Evolutionary conservation across 1,140 invertebrate species (phyloP).

Genomic region (Cotesia glomerata): DNA sequence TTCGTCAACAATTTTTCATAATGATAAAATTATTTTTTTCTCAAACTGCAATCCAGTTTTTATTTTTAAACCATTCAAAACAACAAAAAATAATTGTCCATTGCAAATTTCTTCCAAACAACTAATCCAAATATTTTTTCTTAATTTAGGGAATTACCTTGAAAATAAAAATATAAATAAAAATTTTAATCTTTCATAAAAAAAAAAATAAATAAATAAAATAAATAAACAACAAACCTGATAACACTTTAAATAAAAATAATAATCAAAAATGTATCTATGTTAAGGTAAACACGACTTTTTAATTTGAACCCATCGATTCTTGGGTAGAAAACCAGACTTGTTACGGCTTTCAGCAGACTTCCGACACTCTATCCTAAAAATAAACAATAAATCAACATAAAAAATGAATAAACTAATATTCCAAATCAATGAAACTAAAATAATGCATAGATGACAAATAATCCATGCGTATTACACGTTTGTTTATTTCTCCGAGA

Average conservation of each 20-base stretch:
- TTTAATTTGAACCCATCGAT: slow-evolving; percentile 53
- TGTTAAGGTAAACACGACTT: slow-evolving; percentile 48
- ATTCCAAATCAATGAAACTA: no score
- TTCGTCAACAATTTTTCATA: no score
- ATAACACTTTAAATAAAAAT: slow-evolving; percentile 51
- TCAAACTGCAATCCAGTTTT: no score
- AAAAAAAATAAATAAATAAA: not conserved
- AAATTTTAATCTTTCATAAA: no score
- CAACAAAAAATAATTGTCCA: no score
- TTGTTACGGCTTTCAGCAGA: slow-evolving; percentile 46
- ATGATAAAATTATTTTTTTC: no score
- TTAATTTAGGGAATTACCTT: no score
- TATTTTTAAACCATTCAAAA: no score
- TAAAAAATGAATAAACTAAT: slow-evolving; percentile 22
- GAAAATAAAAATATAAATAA: no score
- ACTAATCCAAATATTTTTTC: no score
- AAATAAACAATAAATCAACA: slow-evolving; percentile 2
- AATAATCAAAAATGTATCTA: slow-evolving; percentile 45
- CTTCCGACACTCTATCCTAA: slow-evolving; percentile 40
- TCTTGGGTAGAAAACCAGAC: slow-evolving; percentile 48
- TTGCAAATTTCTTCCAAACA: no score
- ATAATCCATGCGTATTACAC: slow-evolving; percentile 31
- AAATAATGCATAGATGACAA: no score
- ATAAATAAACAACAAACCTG: slow-evolving; percentile 38
- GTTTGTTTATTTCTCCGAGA: slow-evolving; percentile 42